These are phyloP conservation scores for Myopa tessellatipennis DNA, from an alignment of 2,888 invertebrate species.

Conservation along the genomic window DNA sequence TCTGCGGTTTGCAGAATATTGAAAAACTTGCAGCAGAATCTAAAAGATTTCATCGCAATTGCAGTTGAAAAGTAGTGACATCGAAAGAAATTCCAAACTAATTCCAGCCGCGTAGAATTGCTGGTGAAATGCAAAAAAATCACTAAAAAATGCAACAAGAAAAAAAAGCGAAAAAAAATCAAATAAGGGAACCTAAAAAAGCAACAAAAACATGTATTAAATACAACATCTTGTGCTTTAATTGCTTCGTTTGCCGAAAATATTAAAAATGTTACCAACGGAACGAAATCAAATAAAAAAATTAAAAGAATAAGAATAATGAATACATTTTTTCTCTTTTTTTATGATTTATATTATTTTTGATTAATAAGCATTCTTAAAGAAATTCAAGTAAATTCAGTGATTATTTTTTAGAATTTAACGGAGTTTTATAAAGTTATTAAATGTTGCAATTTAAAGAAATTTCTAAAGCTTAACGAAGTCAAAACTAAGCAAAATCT, in stretches of 20 bases:
- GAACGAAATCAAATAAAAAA: neutral
- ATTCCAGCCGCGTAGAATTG: neutral
- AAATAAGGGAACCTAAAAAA: no score
- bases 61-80: conserved; percentile 9
- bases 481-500: no score
- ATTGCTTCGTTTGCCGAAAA: neutral
- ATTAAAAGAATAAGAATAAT: neutral
- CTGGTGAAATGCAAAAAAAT: neutral
- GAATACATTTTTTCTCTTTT: neutral
- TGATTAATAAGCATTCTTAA: neutral
- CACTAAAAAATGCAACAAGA: neutral
- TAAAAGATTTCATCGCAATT: neutral
- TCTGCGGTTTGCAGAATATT: conserved; percentile 25
- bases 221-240: neutral
- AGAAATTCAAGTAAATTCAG: neutral
- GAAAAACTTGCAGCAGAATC: conserved; percentile 22
- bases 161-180: no score
- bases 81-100: neutral
- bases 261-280: neutral
- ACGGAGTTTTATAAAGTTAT: no score
- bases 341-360: neutral
- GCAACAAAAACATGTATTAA: neutral
- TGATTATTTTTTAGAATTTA: no score
- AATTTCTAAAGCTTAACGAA: no score
- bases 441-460: no score